phyloP scores from a whole-genome alignment of 2,888 invertebrate genomes.

The Rhamphomyia laevipes region DNA sequence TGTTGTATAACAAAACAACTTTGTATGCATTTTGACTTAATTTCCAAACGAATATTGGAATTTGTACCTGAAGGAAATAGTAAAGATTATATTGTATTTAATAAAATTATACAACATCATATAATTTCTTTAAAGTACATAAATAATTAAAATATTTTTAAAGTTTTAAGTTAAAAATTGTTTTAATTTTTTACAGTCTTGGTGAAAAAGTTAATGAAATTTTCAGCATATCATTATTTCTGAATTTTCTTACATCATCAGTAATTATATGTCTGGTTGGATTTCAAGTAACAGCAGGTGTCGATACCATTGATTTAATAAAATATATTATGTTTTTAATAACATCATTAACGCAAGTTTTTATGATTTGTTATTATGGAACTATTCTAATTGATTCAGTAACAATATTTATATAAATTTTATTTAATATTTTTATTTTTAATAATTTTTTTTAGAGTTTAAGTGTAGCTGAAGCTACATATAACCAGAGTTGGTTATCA shows the following conservation, averaged over 20 bases:
- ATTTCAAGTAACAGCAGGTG: slow-evolving; percentile 28
- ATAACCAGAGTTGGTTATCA: slow-evolving; percentile 26
- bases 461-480: slow-evolving; percentile 24
- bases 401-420: slow-evolving; percentile 4
- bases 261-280: slow-evolving; percentile 31
- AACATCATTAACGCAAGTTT: slow-evolving; percentile 27
- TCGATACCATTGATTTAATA: slow-evolving; percentile 22
- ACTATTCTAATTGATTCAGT: slow-evolving; percentile 28
- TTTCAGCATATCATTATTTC: slow-evolving; percentile 20
- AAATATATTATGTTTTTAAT: slow-evolving; percentile 27
- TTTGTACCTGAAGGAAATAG: slow-evolving; percentile 14
- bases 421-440: background rate
- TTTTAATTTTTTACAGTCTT: slow-evolving; percentile 15
- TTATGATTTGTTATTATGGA: slow-evolving; percentile 30
- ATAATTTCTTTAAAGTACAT: slow-evolving; percentile 18
- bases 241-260: slow-evolving; percentile 31
- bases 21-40: slow-evolving; percentile 29
- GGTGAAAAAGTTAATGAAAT: slow-evolving; percentile 23
- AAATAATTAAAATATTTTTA: background rate
- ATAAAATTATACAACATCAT: slow-evolving; percentile 20
- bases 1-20: slow-evolving; percentile 25
- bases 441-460: slow-evolving; percentile 19
- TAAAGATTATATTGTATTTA: slow-evolving; percentile 18
- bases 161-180: too few species aligned
- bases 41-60: slow-evolving; percentile 17